Percentiles rank a stretch among this genome's conserved stretches.
Conservation (phyloP, 1,140 invertebrate genomes). For the Lucilia cuprina region DNA sequence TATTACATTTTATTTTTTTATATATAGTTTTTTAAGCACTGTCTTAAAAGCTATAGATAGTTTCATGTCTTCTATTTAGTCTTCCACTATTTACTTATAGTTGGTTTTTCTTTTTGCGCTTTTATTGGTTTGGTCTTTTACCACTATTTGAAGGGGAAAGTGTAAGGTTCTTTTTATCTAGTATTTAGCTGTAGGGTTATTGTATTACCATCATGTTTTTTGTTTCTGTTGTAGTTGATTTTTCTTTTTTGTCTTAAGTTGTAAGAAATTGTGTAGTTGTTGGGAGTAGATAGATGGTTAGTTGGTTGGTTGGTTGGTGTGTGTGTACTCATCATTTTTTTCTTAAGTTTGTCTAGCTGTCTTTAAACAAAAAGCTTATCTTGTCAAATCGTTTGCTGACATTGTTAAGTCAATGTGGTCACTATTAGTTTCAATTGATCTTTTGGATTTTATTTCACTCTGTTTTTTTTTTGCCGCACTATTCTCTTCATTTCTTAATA, state of each 20-base stretch:
- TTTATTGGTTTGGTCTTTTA: constrained; percentile 18
- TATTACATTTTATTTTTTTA: not conserved
- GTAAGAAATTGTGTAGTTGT: not conserved
- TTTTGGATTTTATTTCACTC: constrained; percentile 20
- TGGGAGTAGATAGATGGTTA: no score
- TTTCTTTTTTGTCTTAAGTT: not conserved
- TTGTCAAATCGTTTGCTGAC: constrained; percentile 38
- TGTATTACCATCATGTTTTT: not conserved
- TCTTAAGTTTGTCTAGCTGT: constrained; percentile 17
- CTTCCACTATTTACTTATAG: not conserved
- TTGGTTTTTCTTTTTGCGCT: not conserved
- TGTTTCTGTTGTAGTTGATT: not conserved
- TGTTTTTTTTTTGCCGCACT: not conserved
- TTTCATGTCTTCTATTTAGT: not conserved
- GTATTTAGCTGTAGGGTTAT: not conserved
- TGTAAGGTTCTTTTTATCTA: not conserved
- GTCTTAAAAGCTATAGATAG: not conserved
- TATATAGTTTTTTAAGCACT: not conserved
- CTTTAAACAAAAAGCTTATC: constrained; percentile 32
- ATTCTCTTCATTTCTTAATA: not conserved
- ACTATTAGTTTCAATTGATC: constrained; percentile 34
- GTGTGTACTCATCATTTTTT: not conserved
- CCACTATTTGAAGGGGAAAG: not conserved
- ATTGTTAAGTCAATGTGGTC: constrained; percentile 33
- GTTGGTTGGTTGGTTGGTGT: no score